phyloP scores from a whole-genome alignment of 2,888 invertebrate genomes.

The Anoplius nigerrimus region DNA sequence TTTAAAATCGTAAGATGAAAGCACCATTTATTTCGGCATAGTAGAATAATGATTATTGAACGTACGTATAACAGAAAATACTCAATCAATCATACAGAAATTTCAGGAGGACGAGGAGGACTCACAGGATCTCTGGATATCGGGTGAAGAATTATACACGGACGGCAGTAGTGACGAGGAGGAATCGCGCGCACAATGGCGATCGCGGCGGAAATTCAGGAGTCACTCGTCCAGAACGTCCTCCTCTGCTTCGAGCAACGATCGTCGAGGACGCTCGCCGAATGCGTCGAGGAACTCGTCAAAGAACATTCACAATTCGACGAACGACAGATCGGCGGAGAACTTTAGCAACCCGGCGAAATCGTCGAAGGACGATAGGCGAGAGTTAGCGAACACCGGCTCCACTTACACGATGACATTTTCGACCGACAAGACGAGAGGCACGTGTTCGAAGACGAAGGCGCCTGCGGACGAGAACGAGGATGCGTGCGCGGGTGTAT shows the following conservation, averaged over 20 bases:
- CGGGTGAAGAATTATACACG: conserved; percentile 75
- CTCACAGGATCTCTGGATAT: conserved; percentile 70
- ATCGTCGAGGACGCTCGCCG: conserved; percentile 14
- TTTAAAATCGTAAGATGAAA: too few species aligned
- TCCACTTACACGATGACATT: too few species aligned
- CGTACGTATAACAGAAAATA: too few species aligned
- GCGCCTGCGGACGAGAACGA: neutral
- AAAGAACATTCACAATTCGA: too few species aligned
- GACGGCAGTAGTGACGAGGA: conserved; percentile 75
- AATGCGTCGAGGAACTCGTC: too few species aligned
- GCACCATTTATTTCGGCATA: too few species aligned
- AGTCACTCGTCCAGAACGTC: conserved; percentile 18
- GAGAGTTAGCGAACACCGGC: neutral
- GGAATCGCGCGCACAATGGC: conserved; percentile 44
- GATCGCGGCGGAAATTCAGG: conserved; percentile 14
- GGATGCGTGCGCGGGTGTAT: neutral
- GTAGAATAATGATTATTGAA: too few species aligned
- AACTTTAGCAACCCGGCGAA: neutral
- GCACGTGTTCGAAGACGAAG: neutral
- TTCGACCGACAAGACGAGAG: neutral
- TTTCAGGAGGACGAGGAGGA: conserved; percentile 73
- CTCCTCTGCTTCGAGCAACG: conserved; percentile 4
- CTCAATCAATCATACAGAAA: conserved; percentile 5
- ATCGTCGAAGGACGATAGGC: neutral
- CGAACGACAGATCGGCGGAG: neutral